Base-by-base conservation (phyloP, 2,113 vertebrate genomes). In the Hippotragus niger region DNA sequence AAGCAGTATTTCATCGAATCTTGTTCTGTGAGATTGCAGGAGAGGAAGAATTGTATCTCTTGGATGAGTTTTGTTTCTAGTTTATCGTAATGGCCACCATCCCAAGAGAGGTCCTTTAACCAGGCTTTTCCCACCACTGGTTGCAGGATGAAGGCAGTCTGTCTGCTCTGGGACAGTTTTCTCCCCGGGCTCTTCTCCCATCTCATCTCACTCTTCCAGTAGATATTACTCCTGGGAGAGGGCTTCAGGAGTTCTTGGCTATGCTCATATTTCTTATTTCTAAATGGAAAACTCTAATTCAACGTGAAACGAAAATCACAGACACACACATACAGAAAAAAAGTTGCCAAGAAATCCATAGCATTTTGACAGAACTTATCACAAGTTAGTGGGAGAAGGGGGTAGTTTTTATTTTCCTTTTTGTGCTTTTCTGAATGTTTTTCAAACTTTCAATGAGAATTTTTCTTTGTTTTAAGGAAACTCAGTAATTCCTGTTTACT, bases 381-480 rank as follows among this genome's bases (percentile, higher is more conserved):
- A 96, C 52, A 94, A n/a, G 21, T 5, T 17, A 23, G 40, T 25
- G 21, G 47, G 47, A 88, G 36, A 40, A 78, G 2, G 52, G 4
- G 29, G 7, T 86, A 19, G 29, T 10, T 96, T 85, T 58, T 53
- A 64, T 64, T 78, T n/a, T 31, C 81, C 88, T 40, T 33, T 91
- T 84, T 81, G 14, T 16, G 57, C 13, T 92, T 81, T 85, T 74
- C 88, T 97, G 45, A 89, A 64, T 62, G 89, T 96, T 82, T 96
- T 76, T 55, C n/a, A 19, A 86, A 91, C 25, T 85, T 36, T 81
- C 52, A 78, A 29, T 62, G 43, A 87, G 87, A 23, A 47, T 71
- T 31, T 85, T 80, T 29, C 52, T 40, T 64, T 16, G 53, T 76
- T 55, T 86, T 47, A 74, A 40, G 83, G 10, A 60, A 88, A 74